A percentile compares a stretch with the other conserved stretches of the same genome.
phyloP scores from a whole-genome alignment of 1,140 invertebrate species.

The Dinoponera quadriceps region DNA sequence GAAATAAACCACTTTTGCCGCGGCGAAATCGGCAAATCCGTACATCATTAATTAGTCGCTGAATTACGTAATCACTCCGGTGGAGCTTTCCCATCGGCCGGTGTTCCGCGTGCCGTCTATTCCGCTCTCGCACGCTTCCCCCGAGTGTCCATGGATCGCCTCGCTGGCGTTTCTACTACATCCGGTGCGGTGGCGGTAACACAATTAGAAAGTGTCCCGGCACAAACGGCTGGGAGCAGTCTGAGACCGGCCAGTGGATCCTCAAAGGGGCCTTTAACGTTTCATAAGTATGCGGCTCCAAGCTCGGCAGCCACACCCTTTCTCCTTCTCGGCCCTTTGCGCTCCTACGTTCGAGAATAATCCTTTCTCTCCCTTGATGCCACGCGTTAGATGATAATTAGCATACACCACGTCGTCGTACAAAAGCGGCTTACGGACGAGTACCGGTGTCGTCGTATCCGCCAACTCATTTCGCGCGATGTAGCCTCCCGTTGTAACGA shows the following conservation, averaged over 20 bases:
- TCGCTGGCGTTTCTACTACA: neutral
- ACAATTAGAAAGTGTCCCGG: conserved; percentile 57
- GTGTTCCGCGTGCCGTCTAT: neutral
- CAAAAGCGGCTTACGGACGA: conserved; percentile 43
- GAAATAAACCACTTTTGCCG: neutral
- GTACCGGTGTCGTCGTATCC: conserved; percentile 8
- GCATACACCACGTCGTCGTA: conserved; percentile 10
- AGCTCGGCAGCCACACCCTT: neutral
- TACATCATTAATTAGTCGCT: neutral
- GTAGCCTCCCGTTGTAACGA: conserved; percentile 27
- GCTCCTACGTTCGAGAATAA: conserved; percentile 18
- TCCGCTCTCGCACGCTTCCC: neutral
- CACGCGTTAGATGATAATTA: conserved; percentile 61
- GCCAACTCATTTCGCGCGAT: conserved; percentile 50
- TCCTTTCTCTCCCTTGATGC: conserved; percentile 6
- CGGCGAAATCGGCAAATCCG: neutral
- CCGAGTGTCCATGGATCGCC: neutral
- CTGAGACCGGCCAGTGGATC: conserved; percentile 28
- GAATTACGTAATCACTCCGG: neutral
- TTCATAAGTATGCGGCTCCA: conserved; percentile 53
- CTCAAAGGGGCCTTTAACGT: conserved; percentile 62
- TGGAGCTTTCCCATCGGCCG: neutral
- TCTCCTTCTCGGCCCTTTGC: neutral
- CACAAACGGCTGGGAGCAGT: conserved; percentile 18
- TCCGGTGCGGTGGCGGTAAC: conserved; percentile 18